Percentiles rank a stretch among this genome's conserved stretches.
phyloP scores from a whole-genome alignment of 2,888 invertebrate genomes.

The Amphipoea oculea region DNA sequence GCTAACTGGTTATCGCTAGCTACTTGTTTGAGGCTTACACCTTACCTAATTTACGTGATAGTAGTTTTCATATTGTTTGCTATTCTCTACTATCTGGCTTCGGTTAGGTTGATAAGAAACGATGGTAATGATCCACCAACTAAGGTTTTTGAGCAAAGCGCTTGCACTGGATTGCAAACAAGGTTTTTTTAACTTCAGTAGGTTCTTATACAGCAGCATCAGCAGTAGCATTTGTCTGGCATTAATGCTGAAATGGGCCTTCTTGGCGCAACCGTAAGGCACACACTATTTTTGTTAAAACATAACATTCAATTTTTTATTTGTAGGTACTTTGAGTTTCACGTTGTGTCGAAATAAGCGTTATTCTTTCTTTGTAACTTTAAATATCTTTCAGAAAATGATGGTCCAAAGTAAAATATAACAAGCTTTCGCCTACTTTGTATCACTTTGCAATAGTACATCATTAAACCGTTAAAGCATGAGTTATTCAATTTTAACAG shows the following conservation, averaged over 20 bases:
- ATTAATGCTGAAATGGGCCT: background rate
- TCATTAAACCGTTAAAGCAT: slow-evolving; percentile 63
- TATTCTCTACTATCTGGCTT: background rate
- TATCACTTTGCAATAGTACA: slow-evolving; percentile 56
- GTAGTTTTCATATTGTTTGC: slow-evolving; percentile 20
- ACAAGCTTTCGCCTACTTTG: slow-evolving; percentile 43
- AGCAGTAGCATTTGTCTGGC: background rate
- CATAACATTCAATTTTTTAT: background rate
- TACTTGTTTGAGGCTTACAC: slow-evolving; percentile 42
- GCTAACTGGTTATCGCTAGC: slow-evolving; percentile 52
- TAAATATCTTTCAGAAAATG: background rate
- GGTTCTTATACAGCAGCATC: background rate
- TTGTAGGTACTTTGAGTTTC: background rate
- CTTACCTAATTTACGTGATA: slow-evolving; percentile 22
- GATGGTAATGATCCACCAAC: background rate
- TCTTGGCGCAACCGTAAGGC: background rate
- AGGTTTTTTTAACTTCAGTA: no score
- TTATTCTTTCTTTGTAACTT: background rate
- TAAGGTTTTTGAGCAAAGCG: background rate
- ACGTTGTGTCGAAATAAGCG: background rate
- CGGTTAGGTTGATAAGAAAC: background rate
- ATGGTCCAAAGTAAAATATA: slow-evolving; percentile 2
- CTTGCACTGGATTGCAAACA: background rate
- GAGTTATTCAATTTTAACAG: slow-evolving; percentile 68
- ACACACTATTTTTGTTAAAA: background rate